Percentiles rank a stretch among this genome's conserved stretches.
Conservation (phyloP, 64 coral and sea anemone genomes). For the Stichodactyla mertensii region DNA sequence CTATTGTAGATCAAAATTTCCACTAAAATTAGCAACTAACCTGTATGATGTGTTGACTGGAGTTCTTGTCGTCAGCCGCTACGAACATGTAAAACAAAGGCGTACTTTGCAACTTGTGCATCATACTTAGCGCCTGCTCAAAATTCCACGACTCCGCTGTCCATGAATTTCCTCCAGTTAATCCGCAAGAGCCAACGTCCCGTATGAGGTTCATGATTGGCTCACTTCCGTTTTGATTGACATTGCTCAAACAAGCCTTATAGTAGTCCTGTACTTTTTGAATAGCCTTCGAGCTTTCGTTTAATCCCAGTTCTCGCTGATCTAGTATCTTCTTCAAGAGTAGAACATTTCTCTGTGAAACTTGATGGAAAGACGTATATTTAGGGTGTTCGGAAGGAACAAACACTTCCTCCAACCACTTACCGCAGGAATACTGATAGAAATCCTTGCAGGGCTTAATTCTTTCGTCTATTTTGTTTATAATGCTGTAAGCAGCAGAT, state of each 20-base stretch:
- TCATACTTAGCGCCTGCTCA: constrained; percentile 76
- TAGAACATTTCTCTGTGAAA: constrained; percentile 60
- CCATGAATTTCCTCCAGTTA: constrained; percentile 50
- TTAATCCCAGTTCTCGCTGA: constrained; percentile 18
- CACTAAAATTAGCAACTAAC: constrained; percentile 14
- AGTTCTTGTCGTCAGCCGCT: constrained; percentile 91
- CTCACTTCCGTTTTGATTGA: constrained; percentile 37
- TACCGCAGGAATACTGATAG: constrained; percentile 79
- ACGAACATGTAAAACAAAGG: constrained; percentile 99
- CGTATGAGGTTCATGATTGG: constrained; percentile 66
- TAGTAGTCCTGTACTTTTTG: constrained; percentile 82
- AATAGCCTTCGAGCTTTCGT: constrained; percentile 41
- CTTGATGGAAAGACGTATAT: constrained; percentile 83
- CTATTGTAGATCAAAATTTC: too few relatives aligned
- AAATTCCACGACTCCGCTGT: constrained; percentile 97
- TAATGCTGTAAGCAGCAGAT: constrained; percentile 71
- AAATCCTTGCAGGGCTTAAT: constrained; percentile 80
- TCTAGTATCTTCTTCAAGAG: constrained; percentile 76
- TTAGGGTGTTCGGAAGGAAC: constrained; percentile 61
- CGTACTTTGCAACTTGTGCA: constrained; percentile 94
- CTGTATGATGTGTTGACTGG: constrained; percentile 88
- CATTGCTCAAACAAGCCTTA: constrained; percentile 77
- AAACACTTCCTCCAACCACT: constrained; percentile 64
- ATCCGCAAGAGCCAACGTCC: constrained; percentile 73
- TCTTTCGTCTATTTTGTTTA: constrained; percentile 75